Percentiles rank a stretch among this genome's conserved stretches.
Evolutionary conservation across 2,797 vertebrate genomes (phyloP).

Genomic region (Semotilus atromaculatus): DNA sequence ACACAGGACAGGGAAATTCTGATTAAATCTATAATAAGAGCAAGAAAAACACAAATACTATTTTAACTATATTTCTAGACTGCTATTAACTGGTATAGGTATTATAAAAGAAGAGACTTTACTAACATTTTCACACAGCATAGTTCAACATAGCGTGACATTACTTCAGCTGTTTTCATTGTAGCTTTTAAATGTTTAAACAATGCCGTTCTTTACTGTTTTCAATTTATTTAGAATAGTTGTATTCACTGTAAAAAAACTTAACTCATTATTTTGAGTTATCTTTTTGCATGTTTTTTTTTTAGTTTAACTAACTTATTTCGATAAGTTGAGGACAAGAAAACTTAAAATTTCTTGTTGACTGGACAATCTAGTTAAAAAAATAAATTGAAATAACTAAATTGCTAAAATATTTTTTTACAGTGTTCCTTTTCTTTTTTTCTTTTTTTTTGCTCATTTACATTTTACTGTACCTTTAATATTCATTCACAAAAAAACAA

Average conservation of each 20-base stretch:
- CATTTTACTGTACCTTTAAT: not conserved
- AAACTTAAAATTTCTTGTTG: too few relatives aligned
- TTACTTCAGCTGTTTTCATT: not conserved
- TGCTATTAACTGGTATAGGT: not conserved
- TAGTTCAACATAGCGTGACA: not conserved
- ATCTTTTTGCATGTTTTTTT: too few relatives aligned
- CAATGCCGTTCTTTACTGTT: not conserved
- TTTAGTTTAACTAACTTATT: too few relatives aligned
- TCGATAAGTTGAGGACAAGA: too few relatives aligned
- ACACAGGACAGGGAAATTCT: not conserved
- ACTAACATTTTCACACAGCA: not conserved
- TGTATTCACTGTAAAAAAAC: too few relatives aligned
- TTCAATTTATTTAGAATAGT: not conserved
- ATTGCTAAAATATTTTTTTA: too few relatives aligned
- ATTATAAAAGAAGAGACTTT: not conserved
- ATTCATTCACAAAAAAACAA: not conserved
- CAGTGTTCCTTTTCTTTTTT: too few relatives aligned
- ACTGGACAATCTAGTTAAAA: too few relatives aligned
- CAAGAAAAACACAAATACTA: not conserved
- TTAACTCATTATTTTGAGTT: too few relatives aligned
- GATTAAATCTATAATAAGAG: constrained; percentile 1
- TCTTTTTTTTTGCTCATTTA: not conserved
- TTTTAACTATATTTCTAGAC: not conserved
- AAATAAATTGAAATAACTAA: too few relatives aligned
- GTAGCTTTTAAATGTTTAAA: not conserved